A percentile compares a stretch with the other conserved stretches of the same genome.
These are phyloP conservation scores for Noctilio leporinus DNA, from an alignment of 2,113 vertebrate genomes.

Conservation along the genomic window DNA sequence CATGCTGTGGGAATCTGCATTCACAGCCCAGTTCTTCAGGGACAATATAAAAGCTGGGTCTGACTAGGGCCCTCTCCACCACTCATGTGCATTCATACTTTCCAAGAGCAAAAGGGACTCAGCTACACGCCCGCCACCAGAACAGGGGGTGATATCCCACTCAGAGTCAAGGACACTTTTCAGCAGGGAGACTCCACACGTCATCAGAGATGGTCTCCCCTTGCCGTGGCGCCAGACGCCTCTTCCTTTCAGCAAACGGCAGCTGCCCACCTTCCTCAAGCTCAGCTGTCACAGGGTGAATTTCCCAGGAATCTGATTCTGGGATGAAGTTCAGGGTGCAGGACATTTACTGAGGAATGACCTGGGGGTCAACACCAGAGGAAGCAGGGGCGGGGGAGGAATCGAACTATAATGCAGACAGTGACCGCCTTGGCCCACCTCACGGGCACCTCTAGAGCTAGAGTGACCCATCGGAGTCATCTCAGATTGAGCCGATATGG, in stretches of 20 bases:
- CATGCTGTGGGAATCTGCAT: neutral
- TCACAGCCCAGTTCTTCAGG: neutral
- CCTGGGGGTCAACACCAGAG: neutral
- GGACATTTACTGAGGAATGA: neutral
- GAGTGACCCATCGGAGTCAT: neutral
- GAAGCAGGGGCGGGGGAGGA: neutral
- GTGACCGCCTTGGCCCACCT: neutral
- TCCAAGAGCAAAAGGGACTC: neutral
- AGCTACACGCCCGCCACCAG: neutral
- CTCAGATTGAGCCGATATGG: neutral
- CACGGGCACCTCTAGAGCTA: neutral
- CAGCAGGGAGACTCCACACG: too few species aligned
- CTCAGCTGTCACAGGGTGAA: neutral
- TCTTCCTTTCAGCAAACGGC: neutral
- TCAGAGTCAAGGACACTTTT: accelerated
- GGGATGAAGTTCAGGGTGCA: neutral
- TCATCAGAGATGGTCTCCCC: neutral
- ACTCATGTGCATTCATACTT: neutral
- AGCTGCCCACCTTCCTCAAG: neutral
- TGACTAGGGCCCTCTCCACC: neutral
- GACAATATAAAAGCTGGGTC: neutral
- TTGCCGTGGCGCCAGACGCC: neutral
- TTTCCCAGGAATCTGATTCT: neutral
- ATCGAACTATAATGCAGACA: neutral
- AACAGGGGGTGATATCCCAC: neutral